Percentiles rank a stretch among this genome's conserved stretches.
These are phyloP conservation scores for Aspidiotus rigidus DNA, from an alignment of 2,888 invertebrate species.

Conservation along the genomic window DNA sequence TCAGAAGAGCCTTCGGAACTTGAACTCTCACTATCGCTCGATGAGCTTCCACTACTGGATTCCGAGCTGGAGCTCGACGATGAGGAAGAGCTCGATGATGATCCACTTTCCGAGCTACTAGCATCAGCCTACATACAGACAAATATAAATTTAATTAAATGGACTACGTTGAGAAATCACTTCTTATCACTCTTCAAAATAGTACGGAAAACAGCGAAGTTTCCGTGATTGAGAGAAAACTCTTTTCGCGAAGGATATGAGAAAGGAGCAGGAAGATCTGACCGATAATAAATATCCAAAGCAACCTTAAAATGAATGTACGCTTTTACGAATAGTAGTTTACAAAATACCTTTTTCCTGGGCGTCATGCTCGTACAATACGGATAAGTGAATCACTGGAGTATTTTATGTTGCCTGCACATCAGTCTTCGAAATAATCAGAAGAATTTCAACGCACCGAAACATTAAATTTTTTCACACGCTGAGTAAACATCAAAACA, in stretches of 20 bases:
- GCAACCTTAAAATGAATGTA: too few relatives aligned
- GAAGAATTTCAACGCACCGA: too few relatives aligned
- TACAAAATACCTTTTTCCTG: not conserved
- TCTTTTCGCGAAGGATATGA: not conserved
- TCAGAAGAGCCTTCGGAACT: slow-evolving; percentile 38
- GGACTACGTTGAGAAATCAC: too few relatives aligned
- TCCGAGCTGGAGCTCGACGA: slow-evolving; percentile 41
- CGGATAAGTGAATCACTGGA: too few relatives aligned
- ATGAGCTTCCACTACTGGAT: slow-evolving; percentile 39
- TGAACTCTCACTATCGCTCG: slow-evolving; percentile 40
- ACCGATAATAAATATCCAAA: too few relatives aligned
- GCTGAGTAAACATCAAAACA: too few relatives aligned
- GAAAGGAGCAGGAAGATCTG: not conserved
- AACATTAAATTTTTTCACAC: too few relatives aligned
- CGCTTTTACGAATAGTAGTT: not conserved
- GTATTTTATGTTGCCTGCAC: too few relatives aligned
- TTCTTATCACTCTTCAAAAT: too few relatives aligned
- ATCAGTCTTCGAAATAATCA: too few relatives aligned
- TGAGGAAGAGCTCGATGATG: slow-evolving; percentile 41
- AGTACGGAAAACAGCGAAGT: not conserved
- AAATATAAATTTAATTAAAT: too few relatives aligned
- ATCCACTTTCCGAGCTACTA: slow-evolving; percentile 40
- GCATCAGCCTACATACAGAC: slow-evolving; percentile 25
- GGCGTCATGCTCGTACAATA: not conserved
- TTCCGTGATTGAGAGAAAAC: not conserved